Base-by-base conservation (phyloP, 2,888 invertebrate species). In the Xanthostigma xanthostigma region DNA sequence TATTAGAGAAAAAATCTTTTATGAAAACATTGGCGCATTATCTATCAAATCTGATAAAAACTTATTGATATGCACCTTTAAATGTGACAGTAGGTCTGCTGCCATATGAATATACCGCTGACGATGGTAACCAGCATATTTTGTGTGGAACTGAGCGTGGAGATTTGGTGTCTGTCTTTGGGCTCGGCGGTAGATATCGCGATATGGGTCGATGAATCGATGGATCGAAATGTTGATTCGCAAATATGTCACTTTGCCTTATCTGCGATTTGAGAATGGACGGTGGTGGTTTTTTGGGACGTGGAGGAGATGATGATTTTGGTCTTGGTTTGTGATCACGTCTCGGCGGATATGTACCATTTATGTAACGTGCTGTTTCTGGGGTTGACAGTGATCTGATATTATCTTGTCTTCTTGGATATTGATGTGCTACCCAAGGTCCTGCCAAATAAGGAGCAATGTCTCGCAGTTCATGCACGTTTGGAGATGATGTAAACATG, bases 401-500 rank as follows among this genome's bases (percentile, higher is more conserved):
- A 58, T 84, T 84, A 57, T 83, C 83, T 49, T 75, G 75, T 2
- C 73, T 73, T 56, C 72, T 80, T 0, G 88, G 87, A 62, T 79
- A 85, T 55, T 75, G 77, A 63, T 89, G 89, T 0, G 89, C 87
- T 37, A 82, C 76, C 88, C 89, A 89, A 8, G 81, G 73, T 2
- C 84, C 87, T 0, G 81, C 77, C 51, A 89, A 65, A 64, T 87
- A 87, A 0, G 85, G 84, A 1, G 85, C 81, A 45, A 88, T 83
- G 57, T 86, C 84, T 9, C 80, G 73, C 2, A 87, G 67, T 59
- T 88, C 86, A 55, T 81, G 76, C 14, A 89, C 73, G 58, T 85
- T 83, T 3, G 89, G 89, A 37, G 83, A 80, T 2, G 88, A 89
- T 0, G 85, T 81, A 59, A 84, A 88, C 74, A 81, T 83, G 57